Conservation (phyloP, 1,140 invertebrate genomes). For the Acromyrmex echinatior region DNA sequence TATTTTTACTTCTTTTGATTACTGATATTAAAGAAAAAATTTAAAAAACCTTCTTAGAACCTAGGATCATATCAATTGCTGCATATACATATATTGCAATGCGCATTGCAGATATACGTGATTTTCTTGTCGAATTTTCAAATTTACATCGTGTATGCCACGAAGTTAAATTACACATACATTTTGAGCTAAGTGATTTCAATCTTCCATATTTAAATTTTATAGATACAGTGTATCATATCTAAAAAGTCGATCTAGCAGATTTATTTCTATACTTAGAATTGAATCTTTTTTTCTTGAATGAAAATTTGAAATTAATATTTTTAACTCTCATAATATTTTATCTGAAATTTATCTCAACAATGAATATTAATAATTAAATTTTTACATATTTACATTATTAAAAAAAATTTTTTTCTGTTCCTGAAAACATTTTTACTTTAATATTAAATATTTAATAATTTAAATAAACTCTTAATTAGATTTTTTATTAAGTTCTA, state of each 20-base stretch:
- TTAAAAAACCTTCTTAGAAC: background rate
- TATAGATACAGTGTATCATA: background rate
- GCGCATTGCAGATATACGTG: constrained; percentile 35
- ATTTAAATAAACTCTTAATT: background rate
- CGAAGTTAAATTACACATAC: background rate
- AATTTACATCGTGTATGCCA: background rate
- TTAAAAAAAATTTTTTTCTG: background rate
- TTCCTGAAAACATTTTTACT: background rate
- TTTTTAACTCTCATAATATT: background rate
- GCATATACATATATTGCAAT: constrained; percentile 6
- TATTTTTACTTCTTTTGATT: background rate
- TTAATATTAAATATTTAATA: background rate
- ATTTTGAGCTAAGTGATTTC: background rate
- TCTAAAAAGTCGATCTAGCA: background rate
- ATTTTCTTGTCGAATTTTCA: constrained; percentile 7
- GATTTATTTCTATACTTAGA: constrained; percentile 1
- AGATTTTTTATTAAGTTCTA: background rate
- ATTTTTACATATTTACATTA: background rate
- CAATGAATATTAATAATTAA: background rate
- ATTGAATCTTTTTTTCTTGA: background rate
- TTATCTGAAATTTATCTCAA: background rate
- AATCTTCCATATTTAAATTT: constrained; percentile 17
- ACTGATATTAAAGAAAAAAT: background rate
- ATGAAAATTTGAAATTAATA: background rate
- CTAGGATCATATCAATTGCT: background rate